Conservation (phyloP, 1,140 invertebrate species). For the Psix sp. region DNA sequence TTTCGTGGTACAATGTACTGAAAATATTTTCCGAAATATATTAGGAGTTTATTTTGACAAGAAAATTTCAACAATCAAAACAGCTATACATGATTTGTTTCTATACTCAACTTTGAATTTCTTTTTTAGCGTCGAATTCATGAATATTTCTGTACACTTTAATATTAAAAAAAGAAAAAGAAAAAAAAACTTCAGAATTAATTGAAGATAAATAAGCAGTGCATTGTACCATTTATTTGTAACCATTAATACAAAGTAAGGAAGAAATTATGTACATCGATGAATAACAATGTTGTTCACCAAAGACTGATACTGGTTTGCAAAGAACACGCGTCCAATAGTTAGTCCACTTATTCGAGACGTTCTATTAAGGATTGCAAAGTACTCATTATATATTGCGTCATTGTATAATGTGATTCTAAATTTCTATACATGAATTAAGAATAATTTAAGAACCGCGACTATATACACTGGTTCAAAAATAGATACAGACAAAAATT, state of each 20-base stretch:
- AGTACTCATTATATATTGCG: conserved; percentile 12
- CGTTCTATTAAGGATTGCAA: background rate
- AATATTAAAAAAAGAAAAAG: no score
- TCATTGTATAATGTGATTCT: conserved; percentile 10
- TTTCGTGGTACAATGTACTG: conserved; percentile 30
- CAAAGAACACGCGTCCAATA: conserved; percentile 8
- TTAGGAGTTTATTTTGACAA: no score
- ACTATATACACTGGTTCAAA: conserved; percentile 21
- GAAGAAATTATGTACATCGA: conserved; percentile 19
- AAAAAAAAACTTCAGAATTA: no score
- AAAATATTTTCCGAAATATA: no score
- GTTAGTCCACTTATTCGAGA: background rate
- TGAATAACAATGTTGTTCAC: conserved; percentile 28
- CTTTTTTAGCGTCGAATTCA: no score
- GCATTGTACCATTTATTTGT: conserved; percentile 5
- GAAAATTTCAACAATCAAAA: no score
- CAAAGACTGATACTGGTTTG: conserved; percentile 52
- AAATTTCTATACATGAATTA: conserved; percentile 1
- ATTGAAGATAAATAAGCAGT: no score
- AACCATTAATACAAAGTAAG: conserved; percentile 16
- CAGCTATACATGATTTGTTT: no score
- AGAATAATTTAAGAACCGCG: conserved; percentile 16
- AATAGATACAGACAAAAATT: background rate
- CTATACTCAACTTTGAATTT: no score
- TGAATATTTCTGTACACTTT: no score